Conservation (phyloP, 2,113 vertebrate genomes). For the Cichladusa arquata region DNA sequence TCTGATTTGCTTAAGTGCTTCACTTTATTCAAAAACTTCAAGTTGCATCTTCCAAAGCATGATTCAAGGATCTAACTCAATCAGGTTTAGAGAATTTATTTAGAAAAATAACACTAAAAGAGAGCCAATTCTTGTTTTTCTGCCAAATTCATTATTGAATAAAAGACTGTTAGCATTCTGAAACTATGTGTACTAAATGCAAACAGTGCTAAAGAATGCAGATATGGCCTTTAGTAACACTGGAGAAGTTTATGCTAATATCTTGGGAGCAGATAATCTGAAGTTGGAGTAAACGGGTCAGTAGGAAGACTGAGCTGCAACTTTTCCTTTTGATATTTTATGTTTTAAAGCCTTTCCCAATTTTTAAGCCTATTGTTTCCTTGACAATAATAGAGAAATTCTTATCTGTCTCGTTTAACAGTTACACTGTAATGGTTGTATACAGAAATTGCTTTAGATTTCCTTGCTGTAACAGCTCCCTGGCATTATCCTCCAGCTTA, state of each 20-base stretch:
- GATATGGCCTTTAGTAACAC: background rate
- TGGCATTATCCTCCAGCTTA: background rate
- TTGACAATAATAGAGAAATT: background rate
- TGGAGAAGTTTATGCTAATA: slow-evolving; percentile 14
- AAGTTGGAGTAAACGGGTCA: background rate
- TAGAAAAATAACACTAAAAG: slow-evolving; percentile 34
- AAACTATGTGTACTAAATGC: background rate
- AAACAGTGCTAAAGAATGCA: slow-evolving; percentile 23
- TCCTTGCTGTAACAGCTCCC: background rate
- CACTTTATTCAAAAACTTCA: slow-evolving; percentile 11
- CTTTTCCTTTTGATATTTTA: slow-evolving; percentile 12
- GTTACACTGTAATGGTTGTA: background rate
- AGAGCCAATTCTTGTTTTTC: slow-evolving; percentile 19
- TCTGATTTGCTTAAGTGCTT: slow-evolving; percentile 25
- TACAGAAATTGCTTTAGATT: slow-evolving; percentile 8
- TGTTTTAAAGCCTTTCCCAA: background rate
- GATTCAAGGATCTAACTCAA: slow-evolving; percentile 19
- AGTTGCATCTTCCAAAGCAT: slow-evolving; percentile 7
- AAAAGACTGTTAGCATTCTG: background rate
- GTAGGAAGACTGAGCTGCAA: background rate
- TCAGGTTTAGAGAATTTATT: background rate
- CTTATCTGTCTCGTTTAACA: background rate
- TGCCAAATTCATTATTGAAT: slow-evolving; percentile 33
- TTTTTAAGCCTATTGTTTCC: slow-evolving; percentile 8
- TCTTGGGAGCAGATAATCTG: slow-evolving; percentile 6